Evolutionary conservation across 2,888 invertebrate species (phyloP).

Genomic region (Caenorhabditis auriculariae): DNA sequence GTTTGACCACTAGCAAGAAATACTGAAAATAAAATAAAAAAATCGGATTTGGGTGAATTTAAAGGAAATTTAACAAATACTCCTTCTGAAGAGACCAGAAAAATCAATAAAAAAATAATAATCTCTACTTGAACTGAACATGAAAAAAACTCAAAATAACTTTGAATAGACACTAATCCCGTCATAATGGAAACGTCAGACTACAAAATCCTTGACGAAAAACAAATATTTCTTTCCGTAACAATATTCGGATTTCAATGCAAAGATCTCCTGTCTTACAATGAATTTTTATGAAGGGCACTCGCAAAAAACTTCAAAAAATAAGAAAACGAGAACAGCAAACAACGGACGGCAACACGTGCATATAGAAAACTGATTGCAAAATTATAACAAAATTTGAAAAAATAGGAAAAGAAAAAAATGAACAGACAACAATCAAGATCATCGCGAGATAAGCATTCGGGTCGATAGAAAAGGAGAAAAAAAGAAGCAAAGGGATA

Average conservation of each 20-base stretch:
- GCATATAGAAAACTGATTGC: conserved; percentile 1
- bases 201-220: too few species aligned
- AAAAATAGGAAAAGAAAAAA: neutral
- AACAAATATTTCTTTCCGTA: too few species aligned
- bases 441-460: conserved; percentile 1
- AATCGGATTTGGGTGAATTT: neutral
- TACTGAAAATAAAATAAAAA: too few species aligned
- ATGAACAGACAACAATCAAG: neutral
- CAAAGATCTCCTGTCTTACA: too few species aligned
- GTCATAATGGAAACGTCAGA: too few species aligned
- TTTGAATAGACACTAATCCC: too few species aligned
- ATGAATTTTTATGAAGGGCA: neutral
- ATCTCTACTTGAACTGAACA: neutral
- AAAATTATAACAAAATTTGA: neutral
- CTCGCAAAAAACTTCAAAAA: too few species aligned
- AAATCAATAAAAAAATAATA: neutral
- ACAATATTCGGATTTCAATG: too few species aligned
- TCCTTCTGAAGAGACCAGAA: conserved; percentile 1
- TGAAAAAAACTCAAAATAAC: conserved; percentile 1
- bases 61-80: neutral
- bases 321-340: conserved; percentile 6
- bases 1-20: too few species aligned
- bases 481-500: neutral
- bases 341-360: conserved; percentile 1
- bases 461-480: neutral